Percentiles rank a stretch among this genome's conserved stretches.
Evolutionary conservation across 2,888 invertebrate species (phyloP).

Genomic region (Euplagia quadripunctaria): DNA sequence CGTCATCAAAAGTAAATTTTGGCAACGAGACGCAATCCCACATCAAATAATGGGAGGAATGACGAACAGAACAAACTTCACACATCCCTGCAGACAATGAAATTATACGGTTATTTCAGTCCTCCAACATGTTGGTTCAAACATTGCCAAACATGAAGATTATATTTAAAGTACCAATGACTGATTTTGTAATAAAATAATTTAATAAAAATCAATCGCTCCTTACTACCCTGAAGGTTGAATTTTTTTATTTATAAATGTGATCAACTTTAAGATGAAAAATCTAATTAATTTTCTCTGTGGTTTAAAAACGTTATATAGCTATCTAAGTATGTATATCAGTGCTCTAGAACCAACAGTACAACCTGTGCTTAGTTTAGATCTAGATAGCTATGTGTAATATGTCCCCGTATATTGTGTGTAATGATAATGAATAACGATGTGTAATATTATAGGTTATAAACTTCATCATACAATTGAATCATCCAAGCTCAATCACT

Average conservation of each 20-base stretch:
- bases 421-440: too few species aligned
- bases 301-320: neutral
- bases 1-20: slow-evolving; percentile 80
- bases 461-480: too few species aligned
- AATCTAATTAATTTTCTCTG: neutral
- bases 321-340: neutral
- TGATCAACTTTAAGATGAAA: too few species aligned
- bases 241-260: too few species aligned
- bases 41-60: slow-evolving; percentile 80
- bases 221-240: too few species aligned
- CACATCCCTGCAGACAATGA: slow-evolving; percentile 57
- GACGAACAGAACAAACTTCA: slow-evolving; percentile 80
- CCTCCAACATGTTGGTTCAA: slow-evolving; percentile 17
- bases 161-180: neutral
- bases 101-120: slow-evolving; percentile 51
- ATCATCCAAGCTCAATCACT: too few species aligned
- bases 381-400: too few species aligned
- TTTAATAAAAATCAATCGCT: too few species aligned
- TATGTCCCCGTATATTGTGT: too few species aligned
- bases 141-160: neutral
- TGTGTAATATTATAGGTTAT: too few species aligned
- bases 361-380: neutral
- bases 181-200: too few species aligned
- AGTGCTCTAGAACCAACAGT: neutral
- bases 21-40: slow-evolving; percentile 77